Evolutionary conservation across 2,797 vertebrate genomes (phyloP), one percentile per base, ranked within the genome.

Genomic region (Acanthurus lineatus): DNA sequence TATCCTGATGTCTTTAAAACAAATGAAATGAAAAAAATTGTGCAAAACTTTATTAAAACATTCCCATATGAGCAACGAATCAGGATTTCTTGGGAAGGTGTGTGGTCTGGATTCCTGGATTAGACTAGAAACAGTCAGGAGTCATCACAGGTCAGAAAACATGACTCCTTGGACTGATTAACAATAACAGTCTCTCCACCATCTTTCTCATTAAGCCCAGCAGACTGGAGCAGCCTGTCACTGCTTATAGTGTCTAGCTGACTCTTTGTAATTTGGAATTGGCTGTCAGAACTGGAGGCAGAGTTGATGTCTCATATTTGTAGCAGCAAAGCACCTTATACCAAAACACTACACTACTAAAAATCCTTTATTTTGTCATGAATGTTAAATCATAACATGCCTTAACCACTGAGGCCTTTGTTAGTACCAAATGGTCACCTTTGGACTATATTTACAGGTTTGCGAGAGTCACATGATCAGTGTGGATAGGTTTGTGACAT

Each of bases 251-350:
- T 1, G 14, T 32, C 61, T 48, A 53, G 8, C 38, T 65, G 65
- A 77, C 65, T 58, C 61, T 75, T 73, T 19, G 53, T 19, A 69
- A 70, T 79, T 64, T 62, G 53, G 35, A 71, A 42, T 72, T 66
- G 74, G 77, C 76, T 19, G 51, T 75, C 42, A 53, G 47, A 42
- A 61, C 12, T 49, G 40, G 45, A 66, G 53, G 57, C 28, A 1
- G 16, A 54, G 17, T 38, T 57, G 9, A 47, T 82, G 25, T 60
- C 8, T 70, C 25, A 47, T 9, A 15, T n/a, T 3, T 52, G 0
- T 81, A 69, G 54, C 59, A 53, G 4, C 22, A 62, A 40, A 64
- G 59, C 42, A 64, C 10, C 59, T 52, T 72, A 40, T 40, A 74
- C 25, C 44, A 32, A 73, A 82, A 78, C 68, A 58, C 44, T 9